Evolutionary conservation across 2,113 vertebrate genomes (phyloP), one percentile per base, ranked within the genome.

Genomic region (Ammospiza nelsoni): DNA sequence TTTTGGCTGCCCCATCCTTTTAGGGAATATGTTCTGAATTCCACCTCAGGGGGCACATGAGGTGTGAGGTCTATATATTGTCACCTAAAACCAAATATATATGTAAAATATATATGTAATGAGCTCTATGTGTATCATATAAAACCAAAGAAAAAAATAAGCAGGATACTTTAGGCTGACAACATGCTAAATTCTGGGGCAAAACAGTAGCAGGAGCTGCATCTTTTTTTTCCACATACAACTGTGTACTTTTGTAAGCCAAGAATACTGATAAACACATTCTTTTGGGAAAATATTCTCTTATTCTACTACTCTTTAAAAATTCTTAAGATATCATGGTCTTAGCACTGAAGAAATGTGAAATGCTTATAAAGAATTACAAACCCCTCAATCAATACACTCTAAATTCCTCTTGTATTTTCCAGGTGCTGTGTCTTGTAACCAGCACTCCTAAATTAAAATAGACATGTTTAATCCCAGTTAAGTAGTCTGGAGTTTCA

Each of bases 111-210:
- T 61, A 61, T 27, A 39, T 27, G 35, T 27, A 37, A 61, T 19
- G 20, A 48, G 21, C 68, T 94, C 87, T 37, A 37, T 37, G 37
- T 37, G 37, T 10, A 37, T 37, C 9, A 8, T 5, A 21, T 17
- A 71, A 71, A 52, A 89, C 37, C 43, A 87, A 89, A 85, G 33
- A 55, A 79, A 92, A 94, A 87, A 91, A 59, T 51, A 78, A 55
- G 37, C 16, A 35, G 10, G 20, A 58, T 78, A 92, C 5, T 71
- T 96, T 7, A 66, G 28, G 17, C 20, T 63, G 35, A 52, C 9
- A 69, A 35, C 9, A 59, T 75, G 44, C 20, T 80, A 27, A 71
- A 59, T 49, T 74, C 61, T 84, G 37, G 39, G 11, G 31, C 25
- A 78, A 84, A 91, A 68, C 31, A 89, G 43, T 31, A 92, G 69